phyloP scores from a whole-genome alignment of 2,888 invertebrate genomes.

The Troides aeacus region DNA sequence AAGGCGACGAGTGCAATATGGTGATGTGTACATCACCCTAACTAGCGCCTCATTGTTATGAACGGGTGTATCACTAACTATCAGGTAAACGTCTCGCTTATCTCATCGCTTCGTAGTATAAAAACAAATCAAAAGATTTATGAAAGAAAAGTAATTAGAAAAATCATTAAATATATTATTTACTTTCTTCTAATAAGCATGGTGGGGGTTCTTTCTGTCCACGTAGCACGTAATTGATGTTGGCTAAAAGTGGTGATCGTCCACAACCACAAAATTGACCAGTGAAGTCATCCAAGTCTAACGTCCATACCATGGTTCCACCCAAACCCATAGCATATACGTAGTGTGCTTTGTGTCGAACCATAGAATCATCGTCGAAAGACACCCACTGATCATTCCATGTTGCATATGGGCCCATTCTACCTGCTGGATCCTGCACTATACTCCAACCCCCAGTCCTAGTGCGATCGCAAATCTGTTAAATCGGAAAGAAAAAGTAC shows the following conservation, averaged over 20 bases:
- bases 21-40: too few species aligned
- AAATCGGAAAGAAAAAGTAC: not conserved
- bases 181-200: constrained; percentile 65
- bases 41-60: too few species aligned
- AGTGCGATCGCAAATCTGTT: constrained; percentile 90
- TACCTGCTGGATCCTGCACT: constrained; percentile 86
- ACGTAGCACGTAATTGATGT: constrained; percentile 89
- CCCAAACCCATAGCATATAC: constrained; percentile 89
- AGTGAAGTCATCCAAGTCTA: constrained; percentile 92
- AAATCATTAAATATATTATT: constrained; percentile 36
- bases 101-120: too few species aligned
- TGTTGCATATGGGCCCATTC: constrained; percentile 94
- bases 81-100: too few species aligned
- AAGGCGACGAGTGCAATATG: too few species aligned
- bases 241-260: constrained; percentile 87
- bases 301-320: constrained; percentile 94
- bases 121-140: not conserved
- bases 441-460: constrained; percentile 88
- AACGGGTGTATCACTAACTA: too few species aligned
- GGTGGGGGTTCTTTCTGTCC: constrained; percentile 83
- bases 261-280: constrained; percentile 89
- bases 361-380: constrained; percentile 93
- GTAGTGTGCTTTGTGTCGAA: constrained; percentile 90
- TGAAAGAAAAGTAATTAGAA: not conserved
- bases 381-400: constrained; percentile 94